These are phyloP conservation scores for Larimichthys polyactis DNA, from an alignment of 2,113 vertebrate species.

Conservation along the genomic window DNA sequence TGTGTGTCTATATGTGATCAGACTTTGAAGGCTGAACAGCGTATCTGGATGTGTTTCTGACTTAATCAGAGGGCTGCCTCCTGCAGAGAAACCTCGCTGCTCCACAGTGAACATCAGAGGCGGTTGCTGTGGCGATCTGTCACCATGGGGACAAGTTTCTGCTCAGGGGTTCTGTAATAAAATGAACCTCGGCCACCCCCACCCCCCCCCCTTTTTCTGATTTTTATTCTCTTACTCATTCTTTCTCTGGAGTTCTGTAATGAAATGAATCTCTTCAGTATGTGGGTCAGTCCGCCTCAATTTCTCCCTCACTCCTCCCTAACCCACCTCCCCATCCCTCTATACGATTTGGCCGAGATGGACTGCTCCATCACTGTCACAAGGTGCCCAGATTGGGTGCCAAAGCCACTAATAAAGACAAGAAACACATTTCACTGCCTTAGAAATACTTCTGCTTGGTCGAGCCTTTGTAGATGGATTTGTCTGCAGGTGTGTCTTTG, in stretches of 20 bases:
- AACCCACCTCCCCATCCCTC: neutral
- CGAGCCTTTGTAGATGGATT: constrained; percentile 25
- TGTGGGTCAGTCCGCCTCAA: constrained; percentile 62
- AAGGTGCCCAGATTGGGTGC: constrained; percentile 64
- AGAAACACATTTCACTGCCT: constrained; percentile 64
- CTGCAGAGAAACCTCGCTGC: constrained; percentile 44
- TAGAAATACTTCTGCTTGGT: constrained; percentile 47
- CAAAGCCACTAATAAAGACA: constrained; percentile 75
- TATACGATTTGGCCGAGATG: constrained; percentile 49
- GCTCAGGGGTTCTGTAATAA: constrained; percentile 52
- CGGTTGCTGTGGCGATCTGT: constrained; percentile 69
- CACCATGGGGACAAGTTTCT: constrained; percentile 62
- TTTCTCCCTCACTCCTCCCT: neutral
- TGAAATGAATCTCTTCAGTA: constrained; percentile 65
- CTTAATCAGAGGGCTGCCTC: constrained; percentile 59
- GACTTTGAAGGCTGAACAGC: constrained; percentile 14
- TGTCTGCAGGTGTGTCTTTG: constrained; percentile 11
- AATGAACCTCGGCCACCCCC: constrained; percentile 49
- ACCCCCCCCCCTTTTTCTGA: constrained; percentile 10
- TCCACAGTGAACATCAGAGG: constrained; percentile 62
- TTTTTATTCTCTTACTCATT: constrained; percentile 42
- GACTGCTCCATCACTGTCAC: constrained; percentile 79
- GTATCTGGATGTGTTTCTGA: constrained; percentile 49
- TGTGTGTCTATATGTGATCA: neutral
- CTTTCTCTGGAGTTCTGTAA: constrained; percentile 53